Percentiles rank a stretch among this genome's conserved stretches.
These are phyloP conservation scores for Schizopygopsis malacanthus DNA, from an alignment of 2,797 vertebrate species.

Conservation along the genomic window DNA sequence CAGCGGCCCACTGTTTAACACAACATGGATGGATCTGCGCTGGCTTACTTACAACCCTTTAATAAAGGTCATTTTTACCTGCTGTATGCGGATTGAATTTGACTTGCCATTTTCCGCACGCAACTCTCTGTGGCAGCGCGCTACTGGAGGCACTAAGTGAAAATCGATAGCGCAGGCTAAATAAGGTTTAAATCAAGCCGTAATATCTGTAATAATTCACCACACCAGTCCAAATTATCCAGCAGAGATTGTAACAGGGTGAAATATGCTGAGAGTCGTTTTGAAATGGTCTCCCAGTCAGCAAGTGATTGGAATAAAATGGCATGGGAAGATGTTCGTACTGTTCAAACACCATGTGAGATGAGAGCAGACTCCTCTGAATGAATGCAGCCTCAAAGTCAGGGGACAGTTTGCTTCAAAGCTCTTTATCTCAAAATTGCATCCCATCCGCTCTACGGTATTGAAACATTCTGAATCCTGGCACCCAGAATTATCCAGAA, in stretches of 20 bases:
- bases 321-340: constrained; percentile 27
- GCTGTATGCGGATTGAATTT: constrained; percentile 64
- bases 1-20: constrained; percentile 62
- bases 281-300: constrained; percentile 45
- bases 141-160: constrained; percentile 59
- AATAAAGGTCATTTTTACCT: constrained; percentile 68
- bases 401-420: constrained; percentile 26
- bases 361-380: constrained; percentile 33
- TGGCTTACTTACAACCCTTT: constrained; percentile 60
- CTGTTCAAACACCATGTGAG: constrained; percentile 51
- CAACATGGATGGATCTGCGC: constrained; percentile 61
- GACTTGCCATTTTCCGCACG: constrained; percentile 63
- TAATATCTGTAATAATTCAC: constrained; percentile 64
- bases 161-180: constrained; percentile 66
- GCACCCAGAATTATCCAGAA: constrained; percentile 7
- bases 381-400: constrained; percentile 24
- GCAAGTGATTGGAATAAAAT: constrained; percentile 50
- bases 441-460: neutral
- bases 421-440: constrained; percentile 19
- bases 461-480: constrained; percentile 1
- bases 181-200: constrained; percentile 65
- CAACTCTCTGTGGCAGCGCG: constrained; percentile 42
- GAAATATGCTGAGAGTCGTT: constrained; percentile 49
- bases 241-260: constrained; percentile 39
- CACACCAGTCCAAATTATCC: constrained; percentile 53